Evolutionary conservation across 2,113 vertebrate species (phyloP).

Genomic region (Epinephelus cyanopodus): DNA sequence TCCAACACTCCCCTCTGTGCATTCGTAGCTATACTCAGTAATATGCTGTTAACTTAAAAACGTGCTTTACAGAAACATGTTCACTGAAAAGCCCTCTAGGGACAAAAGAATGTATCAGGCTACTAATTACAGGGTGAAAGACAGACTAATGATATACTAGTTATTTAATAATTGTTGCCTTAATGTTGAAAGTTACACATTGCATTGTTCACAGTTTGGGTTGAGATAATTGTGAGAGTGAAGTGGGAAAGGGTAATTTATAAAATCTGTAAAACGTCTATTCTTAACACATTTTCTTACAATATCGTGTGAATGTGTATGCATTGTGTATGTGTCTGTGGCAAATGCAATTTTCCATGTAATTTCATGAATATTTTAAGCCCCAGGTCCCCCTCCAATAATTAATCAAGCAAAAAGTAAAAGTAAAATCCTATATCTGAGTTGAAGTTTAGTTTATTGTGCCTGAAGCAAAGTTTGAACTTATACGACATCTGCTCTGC

Average conservation of each 20-base stretch:
- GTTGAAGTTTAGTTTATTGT: slow-evolving; percentile 37
- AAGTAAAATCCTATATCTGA: slow-evolving; percentile 30
- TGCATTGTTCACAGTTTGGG: background rate
- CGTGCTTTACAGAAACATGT: slow-evolving; percentile 9
- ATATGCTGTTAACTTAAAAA: slow-evolving; percentile 11
- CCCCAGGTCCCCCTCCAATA: slow-evolving; percentile 1
- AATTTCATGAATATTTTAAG: slow-evolving; percentile 10
- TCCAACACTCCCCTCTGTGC: background rate
- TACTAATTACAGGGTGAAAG: slow-evolving; percentile 27
- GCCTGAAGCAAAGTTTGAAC: slow-evolving; percentile 26
- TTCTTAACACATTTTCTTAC: background rate
- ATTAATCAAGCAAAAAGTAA: slow-evolving; percentile 29
- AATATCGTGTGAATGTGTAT: background rate
- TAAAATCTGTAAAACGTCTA: background rate
- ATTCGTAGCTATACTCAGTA: background rate
- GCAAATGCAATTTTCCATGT: background rate
- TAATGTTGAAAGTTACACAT: slow-evolving; percentile 16
- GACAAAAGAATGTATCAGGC: slow-evolving; percentile 26
- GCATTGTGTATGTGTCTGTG: background rate
- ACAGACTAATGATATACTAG: slow-evolving; percentile 39
- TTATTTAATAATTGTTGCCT: slow-evolving; percentile 47
- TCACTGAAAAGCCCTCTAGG: slow-evolving; percentile 17
- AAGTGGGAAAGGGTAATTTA: background rate
- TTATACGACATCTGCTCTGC: slow-evolving; percentile 43
- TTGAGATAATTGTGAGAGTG: slow-evolving; percentile 10